Conservation (phyloP, 2,888 invertebrate species). For the Euplagia quadripunctaria region DNA sequence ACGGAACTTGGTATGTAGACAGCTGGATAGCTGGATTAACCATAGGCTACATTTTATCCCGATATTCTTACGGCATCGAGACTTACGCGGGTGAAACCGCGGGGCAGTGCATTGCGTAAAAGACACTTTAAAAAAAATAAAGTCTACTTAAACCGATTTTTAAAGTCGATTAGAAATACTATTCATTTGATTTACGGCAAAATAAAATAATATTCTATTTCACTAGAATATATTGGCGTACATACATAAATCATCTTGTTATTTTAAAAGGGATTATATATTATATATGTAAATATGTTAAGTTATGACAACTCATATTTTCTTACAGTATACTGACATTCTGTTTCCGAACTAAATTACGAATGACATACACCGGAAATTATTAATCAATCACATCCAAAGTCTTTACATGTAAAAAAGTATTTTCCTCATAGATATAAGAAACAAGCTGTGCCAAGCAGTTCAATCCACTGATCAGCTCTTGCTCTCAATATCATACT, state of each 20-base stretch:
- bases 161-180: background rate
- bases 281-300: conserved; percentile 33
- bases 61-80: too few species aligned
- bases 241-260: conserved; percentile 39
- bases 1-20: too few species aligned
- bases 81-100: too few species aligned
- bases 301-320: conserved; percentile 26
- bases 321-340: conserved; percentile 29
- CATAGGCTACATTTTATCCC: too few species aligned
- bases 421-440: background rate
- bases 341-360: conserved; percentile 21
- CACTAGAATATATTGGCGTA: background rate
- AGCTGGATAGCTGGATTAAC: too few species aligned
- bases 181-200: background rate
- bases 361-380: conserved; percentile 7
- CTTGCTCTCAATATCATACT: too few species aligned
- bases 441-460: background rate
- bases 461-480: background rate
- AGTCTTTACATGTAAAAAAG: background rate
- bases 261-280: conserved; percentile 37
- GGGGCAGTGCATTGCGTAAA: background rate
- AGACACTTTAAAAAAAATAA: background rate
- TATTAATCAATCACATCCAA: background rate
- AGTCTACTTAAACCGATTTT: background rate
- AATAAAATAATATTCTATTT: background rate